phyloP scores from a whole-genome alignment of 2,113 vertebrate species.

The Petroica traversi region DNA sequence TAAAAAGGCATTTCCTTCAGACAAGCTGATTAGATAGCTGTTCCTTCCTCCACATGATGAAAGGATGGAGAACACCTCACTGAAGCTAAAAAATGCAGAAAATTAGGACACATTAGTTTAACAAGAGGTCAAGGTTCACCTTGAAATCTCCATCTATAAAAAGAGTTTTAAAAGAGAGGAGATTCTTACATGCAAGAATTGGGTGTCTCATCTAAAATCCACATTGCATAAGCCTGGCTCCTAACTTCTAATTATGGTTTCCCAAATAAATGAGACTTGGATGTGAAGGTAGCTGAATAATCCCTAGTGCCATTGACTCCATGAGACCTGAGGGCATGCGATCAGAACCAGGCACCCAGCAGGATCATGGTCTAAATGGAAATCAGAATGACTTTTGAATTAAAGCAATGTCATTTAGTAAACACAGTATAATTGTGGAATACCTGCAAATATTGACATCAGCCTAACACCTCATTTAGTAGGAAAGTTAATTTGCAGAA shows the following conservation, averaged over 20 bases:
- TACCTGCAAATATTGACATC: conserved; percentile 63
- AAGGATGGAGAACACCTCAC: conserved; percentile 25
- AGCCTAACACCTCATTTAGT: conserved; percentile 30
- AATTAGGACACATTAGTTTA: neutral
- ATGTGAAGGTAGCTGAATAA: neutral
- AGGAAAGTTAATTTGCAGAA: conserved; percentile 39
- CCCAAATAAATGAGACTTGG: neutral
- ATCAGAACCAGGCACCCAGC: neutral
- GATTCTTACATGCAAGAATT: neutral
- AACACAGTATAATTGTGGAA: conserved; percentile 35
- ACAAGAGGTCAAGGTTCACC: neutral
- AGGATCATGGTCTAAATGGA: conserved; percentile 27
- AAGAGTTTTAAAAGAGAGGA: neutral
- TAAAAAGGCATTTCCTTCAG: conserved; percentile 68
- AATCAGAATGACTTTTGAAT: conserved; percentile 30
- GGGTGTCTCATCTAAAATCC: neutral
- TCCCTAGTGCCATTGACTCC: neutral
- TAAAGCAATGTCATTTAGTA: conserved; percentile 43
- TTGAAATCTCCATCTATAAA: neutral
- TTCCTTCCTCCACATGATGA: conserved; percentile 23
- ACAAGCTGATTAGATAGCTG: conserved; percentile 58
- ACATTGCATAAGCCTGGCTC: neutral
- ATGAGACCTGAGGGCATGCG: neutral
- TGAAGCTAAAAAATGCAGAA: conserved; percentile 5
- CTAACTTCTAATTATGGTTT: neutral